Conservation (phyloP, 2,888 invertebrate species). For the Mythimna albipuncta region DNA sequence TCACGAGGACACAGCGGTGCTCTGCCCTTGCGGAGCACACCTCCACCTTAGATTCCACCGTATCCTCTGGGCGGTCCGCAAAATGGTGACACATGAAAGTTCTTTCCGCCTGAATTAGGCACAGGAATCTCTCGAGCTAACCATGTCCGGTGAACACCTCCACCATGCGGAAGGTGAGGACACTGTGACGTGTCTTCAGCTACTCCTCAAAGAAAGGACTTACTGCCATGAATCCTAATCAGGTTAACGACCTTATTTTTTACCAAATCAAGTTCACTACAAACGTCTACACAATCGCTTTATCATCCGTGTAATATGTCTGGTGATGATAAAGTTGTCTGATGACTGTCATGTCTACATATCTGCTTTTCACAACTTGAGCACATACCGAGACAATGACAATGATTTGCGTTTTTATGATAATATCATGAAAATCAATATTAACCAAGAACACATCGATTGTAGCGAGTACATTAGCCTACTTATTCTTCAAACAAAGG, state of each 20-base stretch:
- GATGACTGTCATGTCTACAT: constrained; percentile 13
- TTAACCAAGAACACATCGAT: constrained; percentile 39
- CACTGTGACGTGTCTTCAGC: too few species aligned
- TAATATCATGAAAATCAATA: constrained; percentile 38
- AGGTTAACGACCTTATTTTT: constrained; percentile 1
- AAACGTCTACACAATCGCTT: constrained; percentile 8
- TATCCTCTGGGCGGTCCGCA: too few species aligned
- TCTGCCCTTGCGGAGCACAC: too few species aligned
- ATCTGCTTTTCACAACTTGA: constrained; percentile 14
- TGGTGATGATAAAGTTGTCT: constrained; percentile 31
- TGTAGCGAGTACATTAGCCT: constrained; percentile 52
- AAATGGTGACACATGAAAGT: too few species aligned
- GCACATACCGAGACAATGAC: constrained; percentile 7
- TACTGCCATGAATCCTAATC: too few species aligned
- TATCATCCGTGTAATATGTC: constrained; percentile 28
- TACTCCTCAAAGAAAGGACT: too few species aligned
- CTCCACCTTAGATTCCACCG: too few species aligned
- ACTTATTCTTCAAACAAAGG: constrained; percentile 56
- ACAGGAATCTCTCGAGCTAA: too few species aligned
- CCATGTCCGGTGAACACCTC: too few species aligned
- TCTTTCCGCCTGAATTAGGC: too few species aligned
- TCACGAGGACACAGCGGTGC: too few species aligned
- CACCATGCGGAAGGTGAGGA: too few species aligned
- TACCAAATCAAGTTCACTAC: constrained; percentile 11
- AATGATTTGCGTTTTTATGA: constrained; percentile 14